Evolutionary conservation across 2,113 vertebrate genomes (phyloP), one percentile per base, ranked within the genome.

Genomic region (Bolborhynchus lineola): DNA sequence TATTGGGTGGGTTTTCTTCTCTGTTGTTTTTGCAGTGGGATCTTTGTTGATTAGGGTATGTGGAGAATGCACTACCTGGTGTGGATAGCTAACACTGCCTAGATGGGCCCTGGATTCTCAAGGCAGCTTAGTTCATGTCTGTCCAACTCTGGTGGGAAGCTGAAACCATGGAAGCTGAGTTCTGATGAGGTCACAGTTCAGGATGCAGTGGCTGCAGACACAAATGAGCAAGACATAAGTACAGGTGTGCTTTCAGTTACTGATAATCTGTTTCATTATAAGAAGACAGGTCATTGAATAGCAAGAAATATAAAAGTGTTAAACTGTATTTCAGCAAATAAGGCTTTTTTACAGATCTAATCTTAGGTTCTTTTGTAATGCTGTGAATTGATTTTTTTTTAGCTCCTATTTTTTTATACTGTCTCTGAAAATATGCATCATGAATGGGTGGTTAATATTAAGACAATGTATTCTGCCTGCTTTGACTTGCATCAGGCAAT

Each of bases 41-140:
- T 70, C 24, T 86, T 16, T 62, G 26, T 29, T 2, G 2, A 9
- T 25, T 49, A 4, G 47, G 25, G 18, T 12, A 7, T 5, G 0
- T 5, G 6, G 65, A 25, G 47, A 31, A 19, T 3, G 33, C 8
- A 2, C 11, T 37, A 28, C 15, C 47, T 50, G 46, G 41, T 17
- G 8, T 63, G 60, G 31, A 25, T 37, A 29, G 16, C 24, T 76
- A 42, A 29, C 46, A 0, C 4, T 42, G 42, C 6, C 47, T 44
- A 4, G 3, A 6, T 23, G 17, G 9, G 31, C 21, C 46, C 23
- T 50, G 42, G 47, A n/a, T 82, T 86, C 52, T 79, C 57, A 60
- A 24, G 42, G 25, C 14, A 39, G 0, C 1, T 4, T 33, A 14
- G 3, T 47, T 49, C 17, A 2, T 8, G 1, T 79, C 33, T 53